Base-by-base conservation (phyloP, 2,888 invertebrate genomes). In the Parnassius apollo region DNA sequence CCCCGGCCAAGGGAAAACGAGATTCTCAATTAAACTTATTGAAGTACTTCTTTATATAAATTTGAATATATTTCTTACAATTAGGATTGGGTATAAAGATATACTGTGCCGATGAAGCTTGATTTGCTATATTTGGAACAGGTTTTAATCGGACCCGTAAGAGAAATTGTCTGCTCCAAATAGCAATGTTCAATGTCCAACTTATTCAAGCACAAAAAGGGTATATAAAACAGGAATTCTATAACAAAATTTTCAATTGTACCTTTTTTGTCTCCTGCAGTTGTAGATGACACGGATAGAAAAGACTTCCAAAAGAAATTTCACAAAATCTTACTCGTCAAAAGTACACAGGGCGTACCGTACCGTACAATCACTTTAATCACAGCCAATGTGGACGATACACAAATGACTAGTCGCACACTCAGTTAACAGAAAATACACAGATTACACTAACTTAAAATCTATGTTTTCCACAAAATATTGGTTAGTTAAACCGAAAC, bases 401-500 rank as follows among this genome's bases (percentile, higher is more conserved):
- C 88, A 89, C 88, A 88, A 87, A 84, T 78, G 78, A 86, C 86
- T 83, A 87, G 87, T 86, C 82, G 85, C 77, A 86, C 90, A 89
- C 87, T 82, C 79, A 77, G 81, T 81, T 79, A 82, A 84, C 79
- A 83, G 88, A 88, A 91, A 88, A 87, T 82, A 88, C 90, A 91
- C 88, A 87, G 89, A 89, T 88, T 90, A 86, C 90, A 89, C 90
- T 83, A 86, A 83, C 85, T 81, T 88, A 89, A 82, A 88, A 89
- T 89, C 89, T 89, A 91, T 90, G 89, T 82, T 86, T 90, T 89
- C 78, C 86, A 88, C 86, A 81, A 82, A 85, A 82, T 64, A 78
- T 82, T 82, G 77, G 35, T 77, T 80, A 82, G 78, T 79, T 82
- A 74, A 84, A 86, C 82, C 70, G 78, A 85, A 90, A 88, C 83